These are phyloP conservation scores for Hyaena hyaena DNA, from an alignment of 2,113 vertebrate species.

Conservation along the genomic window DNA sequence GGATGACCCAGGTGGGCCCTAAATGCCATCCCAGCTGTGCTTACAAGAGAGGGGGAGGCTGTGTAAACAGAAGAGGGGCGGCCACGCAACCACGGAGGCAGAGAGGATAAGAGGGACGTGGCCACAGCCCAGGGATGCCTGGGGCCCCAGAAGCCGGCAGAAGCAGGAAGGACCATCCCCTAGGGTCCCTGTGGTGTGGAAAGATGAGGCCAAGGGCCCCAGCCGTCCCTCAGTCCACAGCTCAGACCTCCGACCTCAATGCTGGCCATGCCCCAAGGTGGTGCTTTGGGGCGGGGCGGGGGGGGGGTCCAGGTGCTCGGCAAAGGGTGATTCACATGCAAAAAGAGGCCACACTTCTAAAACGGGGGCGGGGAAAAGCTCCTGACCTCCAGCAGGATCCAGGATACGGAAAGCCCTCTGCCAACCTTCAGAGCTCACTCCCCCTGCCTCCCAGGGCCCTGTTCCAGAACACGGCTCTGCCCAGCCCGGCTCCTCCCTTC, in stretches of 20 bases:
- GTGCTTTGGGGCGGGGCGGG: not conserved
- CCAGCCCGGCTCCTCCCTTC: too few relatives aligned
- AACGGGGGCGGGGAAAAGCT: not conserved
- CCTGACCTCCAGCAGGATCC: accelerated
- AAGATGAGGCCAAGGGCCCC: not conserved
- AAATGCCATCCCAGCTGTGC: too few relatives aligned
- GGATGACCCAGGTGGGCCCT: too few relatives aligned
- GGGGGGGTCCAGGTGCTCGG: not conserved
- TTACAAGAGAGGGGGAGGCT: too few relatives aligned
- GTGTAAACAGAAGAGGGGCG: too few relatives aligned
- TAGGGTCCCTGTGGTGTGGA: too few relatives aligned
- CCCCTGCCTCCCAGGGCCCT: accelerated
- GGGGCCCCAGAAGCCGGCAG: too few relatives aligned
- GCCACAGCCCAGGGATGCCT: too few relatives aligned
- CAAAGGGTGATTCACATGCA: accelerated
- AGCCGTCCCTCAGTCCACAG: too few relatives aligned
- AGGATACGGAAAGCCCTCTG: accelerated
- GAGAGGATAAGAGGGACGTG: too few relatives aligned
- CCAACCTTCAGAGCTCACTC: not conserved
- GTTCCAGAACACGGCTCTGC: not conserved
- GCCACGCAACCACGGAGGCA: too few relatives aligned
- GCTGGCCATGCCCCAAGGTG: not conserved
- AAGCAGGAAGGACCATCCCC: too few relatives aligned
- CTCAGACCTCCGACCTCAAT: not conserved
- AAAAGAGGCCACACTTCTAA: not conserved